These are phyloP conservation scores for Drosophila nigromelanica DNA, from an alignment of 1,140 invertebrate species.

Conservation along the genomic window DNA sequence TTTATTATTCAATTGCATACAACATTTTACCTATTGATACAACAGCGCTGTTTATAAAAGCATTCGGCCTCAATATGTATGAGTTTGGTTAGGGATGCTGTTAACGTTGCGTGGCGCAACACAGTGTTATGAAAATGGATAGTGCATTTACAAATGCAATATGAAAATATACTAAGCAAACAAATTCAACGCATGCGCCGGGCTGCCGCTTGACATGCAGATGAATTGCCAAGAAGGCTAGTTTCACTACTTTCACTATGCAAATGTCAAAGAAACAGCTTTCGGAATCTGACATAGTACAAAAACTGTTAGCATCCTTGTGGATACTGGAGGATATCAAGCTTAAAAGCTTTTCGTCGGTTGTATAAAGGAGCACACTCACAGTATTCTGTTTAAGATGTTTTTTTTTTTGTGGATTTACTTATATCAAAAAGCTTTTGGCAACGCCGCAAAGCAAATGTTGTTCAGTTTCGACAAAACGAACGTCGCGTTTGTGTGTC, in stretches of 20 bases:
- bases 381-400: not conserved
- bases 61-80: too few species aligned
- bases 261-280: slow-evolving; percentile 25
- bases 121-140: not conserved
- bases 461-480: slow-evolving; percentile 52
- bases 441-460: slow-evolving; percentile 47
- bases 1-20: too few species aligned
- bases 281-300: slow-evolving; percentile 30
- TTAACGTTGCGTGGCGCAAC: slow-evolving; percentile 15
- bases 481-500: slow-evolving; percentile 47
- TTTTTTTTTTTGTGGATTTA: not conserved
- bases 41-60: too few species aligned
- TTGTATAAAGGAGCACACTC: slow-evolving; percentile 2
- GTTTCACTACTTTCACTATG: slow-evolving; percentile 49
- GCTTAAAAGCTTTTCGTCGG: slow-evolving; percentile 27
- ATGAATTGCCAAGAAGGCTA: not conserved
- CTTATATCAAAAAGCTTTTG: slow-evolving; percentile 43
- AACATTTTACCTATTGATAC: too few species aligned
- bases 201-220: not conserved
- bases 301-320: slow-evolving; percentile 15
- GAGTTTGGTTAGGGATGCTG: not conserved
- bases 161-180: slow-evolving; percentile 41
- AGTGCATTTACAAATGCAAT: slow-evolving; percentile 7
- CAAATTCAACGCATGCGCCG: slow-evolving; percentile 52
- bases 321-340: not conserved